Evolutionary conservation across 64 coral and sea anemone species (phyloP).

Genomic region (Pachyseris speciosa): DNA sequence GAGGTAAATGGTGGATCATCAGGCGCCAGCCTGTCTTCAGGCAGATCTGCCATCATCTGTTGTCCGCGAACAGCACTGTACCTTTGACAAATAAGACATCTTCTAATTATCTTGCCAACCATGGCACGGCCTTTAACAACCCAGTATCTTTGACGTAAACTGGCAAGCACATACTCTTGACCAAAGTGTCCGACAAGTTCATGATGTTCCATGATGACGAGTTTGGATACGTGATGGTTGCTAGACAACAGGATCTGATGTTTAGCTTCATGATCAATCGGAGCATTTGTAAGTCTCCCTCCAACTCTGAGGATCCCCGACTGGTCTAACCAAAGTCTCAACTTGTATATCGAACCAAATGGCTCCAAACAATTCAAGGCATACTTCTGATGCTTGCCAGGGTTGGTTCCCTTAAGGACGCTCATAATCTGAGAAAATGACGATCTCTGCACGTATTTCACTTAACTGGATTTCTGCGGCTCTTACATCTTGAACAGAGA

Average conservation of each 20-base stretch:
- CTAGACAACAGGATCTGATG: slow-evolving; percentile 49
- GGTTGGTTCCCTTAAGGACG: neutral
- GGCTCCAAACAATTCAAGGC: slow-evolving; percentile 15
- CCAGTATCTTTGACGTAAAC: slow-evolving; percentile 13
- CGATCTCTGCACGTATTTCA: neutral
- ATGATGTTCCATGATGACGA: slow-evolving; percentile 37
- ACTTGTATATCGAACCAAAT: slow-evolving; percentile 18
- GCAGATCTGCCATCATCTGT: neutral
- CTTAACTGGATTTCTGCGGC: no score
- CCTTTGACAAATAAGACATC: neutral
- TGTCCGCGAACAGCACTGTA: neutral
- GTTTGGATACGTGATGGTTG: neutral
- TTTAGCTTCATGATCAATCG: slow-evolving; percentile 15
- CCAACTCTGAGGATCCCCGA: slow-evolving; percentile 49
- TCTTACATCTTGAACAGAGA: no score
- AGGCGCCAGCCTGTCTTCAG: neutral
- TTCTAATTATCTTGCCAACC: neutral
- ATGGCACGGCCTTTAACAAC: neutral
- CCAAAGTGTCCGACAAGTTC: slow-evolving; percentile 27
- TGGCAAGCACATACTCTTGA: slow-evolving; percentile 6
- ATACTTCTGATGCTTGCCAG: neutral
- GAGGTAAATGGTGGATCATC: neutral
- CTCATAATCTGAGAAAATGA: neutral
- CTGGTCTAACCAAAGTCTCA: neutral
- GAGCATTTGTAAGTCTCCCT: slow-evolving; percentile 37